These are phyloP conservation scores for Sceloporus tristichus DNA, from an alignment of 2,113 vertebrate genomes.

Conservation along the genomic window DNA sequence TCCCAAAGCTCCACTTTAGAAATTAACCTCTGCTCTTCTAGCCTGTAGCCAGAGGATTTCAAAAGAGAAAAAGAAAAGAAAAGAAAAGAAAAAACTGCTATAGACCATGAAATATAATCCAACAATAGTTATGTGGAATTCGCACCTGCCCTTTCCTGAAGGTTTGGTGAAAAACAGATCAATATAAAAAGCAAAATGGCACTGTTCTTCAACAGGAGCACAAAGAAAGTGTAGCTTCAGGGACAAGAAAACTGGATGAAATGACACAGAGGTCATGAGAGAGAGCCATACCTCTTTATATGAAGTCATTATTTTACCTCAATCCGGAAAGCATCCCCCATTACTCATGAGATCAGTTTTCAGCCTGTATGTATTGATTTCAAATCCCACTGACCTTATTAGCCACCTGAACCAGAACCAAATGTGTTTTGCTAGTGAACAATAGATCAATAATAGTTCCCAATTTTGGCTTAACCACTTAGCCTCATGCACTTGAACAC, in stretches of 20 bases:
- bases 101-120: not conserved
- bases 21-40: not conserved
- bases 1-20: not conserved
- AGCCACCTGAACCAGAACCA: not conserved
- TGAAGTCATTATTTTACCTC: not conserved
- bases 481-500: not conserved
- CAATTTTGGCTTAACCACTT: not conserved
- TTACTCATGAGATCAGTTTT: conserved; percentile 14
- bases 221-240: not conserved
- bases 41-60: not conserved
- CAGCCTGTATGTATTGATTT: conserved; percentile 6
- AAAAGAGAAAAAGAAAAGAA: not conserved
- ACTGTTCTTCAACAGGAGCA: not conserved
- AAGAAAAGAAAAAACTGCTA: not conserved
- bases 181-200: not conserved
- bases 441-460: conserved; percentile 12
- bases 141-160: not conserved
- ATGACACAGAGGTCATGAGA: not conserved
- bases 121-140: not conserved
- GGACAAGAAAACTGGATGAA: not conserved
- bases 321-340: not conserved
- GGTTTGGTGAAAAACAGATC: conserved; percentile 1
- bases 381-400: conserved; percentile 8
- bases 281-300: not conserved
- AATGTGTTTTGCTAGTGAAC: not conserved